Conservation (phyloP, 2,797 vertebrate genomes). For the Molossus alvarezi region DNA sequence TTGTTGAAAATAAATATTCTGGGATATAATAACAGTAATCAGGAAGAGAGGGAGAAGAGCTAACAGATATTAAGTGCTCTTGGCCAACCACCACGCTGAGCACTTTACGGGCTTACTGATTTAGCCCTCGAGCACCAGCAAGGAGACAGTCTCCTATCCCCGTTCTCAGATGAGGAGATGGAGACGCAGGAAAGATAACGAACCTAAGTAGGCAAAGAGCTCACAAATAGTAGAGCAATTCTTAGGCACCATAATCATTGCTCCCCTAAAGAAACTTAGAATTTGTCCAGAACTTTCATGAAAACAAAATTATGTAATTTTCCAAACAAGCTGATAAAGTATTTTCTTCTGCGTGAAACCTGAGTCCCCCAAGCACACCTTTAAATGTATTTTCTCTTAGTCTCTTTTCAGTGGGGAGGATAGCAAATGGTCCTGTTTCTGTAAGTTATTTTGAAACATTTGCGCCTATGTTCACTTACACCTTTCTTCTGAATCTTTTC, state of each 20-base stretch:
- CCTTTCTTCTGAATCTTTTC: background rate
- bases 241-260: background rate
- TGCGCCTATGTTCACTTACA: background rate
- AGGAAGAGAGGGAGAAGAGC: background rate
- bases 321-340: background rate
- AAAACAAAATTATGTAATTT: background rate
- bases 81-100: background rate
- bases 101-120: background rate
- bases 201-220: background rate
- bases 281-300: background rate
- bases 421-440: background rate
- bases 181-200: background rate
- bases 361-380: background rate
- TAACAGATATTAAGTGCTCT: background rate
- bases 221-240: background rate
- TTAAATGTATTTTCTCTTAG: background rate
- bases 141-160: background rate
- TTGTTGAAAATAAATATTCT: slow-evolving; percentile 48
- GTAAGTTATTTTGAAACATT: background rate
- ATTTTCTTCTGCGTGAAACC: background rate
- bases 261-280: background rate
- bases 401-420: background rate
- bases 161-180: background rate
- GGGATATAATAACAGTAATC: background rate
- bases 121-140: background rate